Percentiles rank a stretch among this genome's conserved stretches.
Conservation (phyloP, 2,888 invertebrate genomes). For the Thecophora atra region DNA sequence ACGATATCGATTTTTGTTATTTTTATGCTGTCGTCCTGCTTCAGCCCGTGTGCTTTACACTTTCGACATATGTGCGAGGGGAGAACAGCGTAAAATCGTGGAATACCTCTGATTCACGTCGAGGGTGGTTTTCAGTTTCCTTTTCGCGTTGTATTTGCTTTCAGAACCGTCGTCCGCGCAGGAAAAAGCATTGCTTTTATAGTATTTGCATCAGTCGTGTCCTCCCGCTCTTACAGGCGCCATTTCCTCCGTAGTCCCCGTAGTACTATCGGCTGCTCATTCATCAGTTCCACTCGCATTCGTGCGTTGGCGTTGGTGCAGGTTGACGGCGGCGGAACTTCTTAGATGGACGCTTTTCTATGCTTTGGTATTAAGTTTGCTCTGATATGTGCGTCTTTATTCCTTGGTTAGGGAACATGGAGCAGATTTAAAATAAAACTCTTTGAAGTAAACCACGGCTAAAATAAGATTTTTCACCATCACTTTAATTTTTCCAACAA, state of each 20-base stretch:
- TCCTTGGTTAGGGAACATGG: too few relatives aligned
- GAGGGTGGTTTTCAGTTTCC: constrained; percentile 27
- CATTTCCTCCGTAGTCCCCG: not conserved
- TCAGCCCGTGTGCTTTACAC: not conserved
- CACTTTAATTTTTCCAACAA: too few relatives aligned
- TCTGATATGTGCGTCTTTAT: too few relatives aligned
- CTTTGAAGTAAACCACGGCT: too few relatives aligned
- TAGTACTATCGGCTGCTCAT: constrained; percentile 6
- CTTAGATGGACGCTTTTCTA: not conserved
- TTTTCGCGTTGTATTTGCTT: constrained; percentile 4
- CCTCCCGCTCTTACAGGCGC: not conserved
- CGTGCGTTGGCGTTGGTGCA: not conserved
- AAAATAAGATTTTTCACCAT: too few relatives aligned
- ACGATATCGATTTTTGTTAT: constrained; percentile 28
- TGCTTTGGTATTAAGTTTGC: too few relatives aligned
- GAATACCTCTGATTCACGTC: not conserved
- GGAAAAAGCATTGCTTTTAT: constrained; percentile 17
- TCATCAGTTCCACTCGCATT: constrained; percentile 19
- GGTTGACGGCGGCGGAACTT: not conserved
- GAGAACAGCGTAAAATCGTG: not conserved
- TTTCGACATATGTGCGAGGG: not conserved
- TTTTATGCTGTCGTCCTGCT: constrained; percentile 11
- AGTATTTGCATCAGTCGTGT: not conserved
- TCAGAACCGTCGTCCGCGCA: not conserved
- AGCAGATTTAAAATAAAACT: too few relatives aligned